These are phyloP conservation scores for Chaetura pelagica DNA, from an alignment of 2,113 vertebrate species.

Conservation along the genomic window DNA sequence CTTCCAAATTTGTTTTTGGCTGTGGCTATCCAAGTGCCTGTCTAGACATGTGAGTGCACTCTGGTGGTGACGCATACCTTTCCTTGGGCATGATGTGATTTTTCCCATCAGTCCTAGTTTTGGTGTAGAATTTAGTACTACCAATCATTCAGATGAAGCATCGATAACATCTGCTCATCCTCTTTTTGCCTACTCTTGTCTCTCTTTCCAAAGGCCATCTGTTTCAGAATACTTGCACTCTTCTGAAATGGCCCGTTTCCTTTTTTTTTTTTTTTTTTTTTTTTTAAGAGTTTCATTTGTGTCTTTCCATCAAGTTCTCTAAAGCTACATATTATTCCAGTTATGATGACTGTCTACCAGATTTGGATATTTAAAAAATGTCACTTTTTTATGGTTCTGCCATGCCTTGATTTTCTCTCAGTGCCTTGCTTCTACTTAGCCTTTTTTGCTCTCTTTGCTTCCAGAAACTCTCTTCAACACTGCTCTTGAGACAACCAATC, in stretches of 20 bases:
- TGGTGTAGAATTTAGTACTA: constrained; percentile 37
- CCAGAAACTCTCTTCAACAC: neutral
- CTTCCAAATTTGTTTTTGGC: constrained; percentile 39
- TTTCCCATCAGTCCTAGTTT: constrained; percentile 10
- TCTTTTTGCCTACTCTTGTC: neutral
- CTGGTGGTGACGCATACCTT: constrained; percentile 5
- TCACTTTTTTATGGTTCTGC: neutral
- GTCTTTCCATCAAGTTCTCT: neutral
- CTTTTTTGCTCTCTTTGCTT: neutral
- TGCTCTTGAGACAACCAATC: neutral
- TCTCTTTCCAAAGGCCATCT: constrained; percentile 43
- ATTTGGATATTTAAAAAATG: neutral
- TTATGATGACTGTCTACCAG: neutral
- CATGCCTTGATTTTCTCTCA: neutral
- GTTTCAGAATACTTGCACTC: neutral
- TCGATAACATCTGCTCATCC: constrained; percentile 23
- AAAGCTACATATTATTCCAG: neutral
- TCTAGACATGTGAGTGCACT: constrained; percentile 10
- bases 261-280: neutral
- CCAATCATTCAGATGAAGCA: constrained; percentile 9
- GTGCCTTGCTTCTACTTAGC: neutral
- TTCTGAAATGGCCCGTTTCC: neutral
- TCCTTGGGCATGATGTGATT: neutral
- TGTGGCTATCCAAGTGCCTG: neutral
- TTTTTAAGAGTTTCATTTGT: neutral